Evolutionary conservation across 1,140 invertebrate genomes (phyloP).

Genomic region (Drosophila ficusphila): DNA sequence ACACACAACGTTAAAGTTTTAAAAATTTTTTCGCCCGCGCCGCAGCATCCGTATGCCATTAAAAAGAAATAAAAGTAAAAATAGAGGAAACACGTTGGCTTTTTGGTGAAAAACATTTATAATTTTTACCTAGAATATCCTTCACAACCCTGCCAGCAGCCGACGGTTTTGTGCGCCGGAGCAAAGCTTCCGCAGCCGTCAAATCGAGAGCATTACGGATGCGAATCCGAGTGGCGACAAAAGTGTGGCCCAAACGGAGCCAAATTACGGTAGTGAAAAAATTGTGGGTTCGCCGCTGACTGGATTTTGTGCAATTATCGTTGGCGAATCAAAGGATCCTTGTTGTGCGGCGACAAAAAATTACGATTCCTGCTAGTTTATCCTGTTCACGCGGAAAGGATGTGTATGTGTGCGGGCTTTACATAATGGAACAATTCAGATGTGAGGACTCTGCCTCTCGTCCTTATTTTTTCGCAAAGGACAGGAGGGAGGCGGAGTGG

Average conservation of each 20-base stretch:
- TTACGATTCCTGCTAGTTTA: slow-evolving; percentile 24
- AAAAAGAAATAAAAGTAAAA: neutral
- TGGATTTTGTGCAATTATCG: slow-evolving; percentile 58
- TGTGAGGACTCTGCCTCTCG: slow-evolving; percentile 11
- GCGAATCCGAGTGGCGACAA: slow-evolving; percentile 37
- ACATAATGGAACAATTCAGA: slow-evolving; percentile 55
- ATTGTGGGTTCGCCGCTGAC: slow-evolving; percentile 24
- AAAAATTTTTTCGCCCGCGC: slow-evolving; percentile 18
- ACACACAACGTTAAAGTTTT: slow-evolving; percentile 25
- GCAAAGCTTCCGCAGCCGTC: slow-evolving; percentile 51
- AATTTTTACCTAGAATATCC: slow-evolving; percentile 36
- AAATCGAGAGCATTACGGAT: slow-evolving; percentile 67
- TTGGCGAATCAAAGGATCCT: slow-evolving; percentile 55
- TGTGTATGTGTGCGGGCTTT: slow-evolving; percentile 56
- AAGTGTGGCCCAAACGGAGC: slow-evolving; percentile 31
- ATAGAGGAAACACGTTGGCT: neutral
- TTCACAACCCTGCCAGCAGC: slow-evolving; percentile 61
- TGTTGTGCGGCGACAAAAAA: slow-evolving; percentile 21
- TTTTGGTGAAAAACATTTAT: slow-evolving; percentile 1
- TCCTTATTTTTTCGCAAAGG: slow-evolving; percentile 22
- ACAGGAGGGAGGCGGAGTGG: neutral
- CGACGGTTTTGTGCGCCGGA: slow-evolving; percentile 68
- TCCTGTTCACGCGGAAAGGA: neutral
- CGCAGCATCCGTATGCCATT: slow-evolving; percentile 23
- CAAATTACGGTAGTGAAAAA: slow-evolving; percentile 75